Evolutionary conservation across 2,797 vertebrate genomes (phyloP).

Genomic region (Vespertilio murinus): DNA sequence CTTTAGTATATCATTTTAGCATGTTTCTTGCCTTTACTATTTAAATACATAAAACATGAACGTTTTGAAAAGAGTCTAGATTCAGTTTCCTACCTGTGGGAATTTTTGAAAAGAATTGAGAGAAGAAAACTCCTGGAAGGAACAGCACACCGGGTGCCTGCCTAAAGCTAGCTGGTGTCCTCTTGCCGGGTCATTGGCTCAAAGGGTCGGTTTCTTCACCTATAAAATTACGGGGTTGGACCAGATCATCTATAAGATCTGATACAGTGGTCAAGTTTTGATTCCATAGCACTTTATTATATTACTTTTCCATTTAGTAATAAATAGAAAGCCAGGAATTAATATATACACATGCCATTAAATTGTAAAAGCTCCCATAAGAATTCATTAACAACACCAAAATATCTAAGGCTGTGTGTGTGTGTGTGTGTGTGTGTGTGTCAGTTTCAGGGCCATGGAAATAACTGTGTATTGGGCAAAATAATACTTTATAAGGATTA

Average conservation of each 20-base stretch:
- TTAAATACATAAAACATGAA: constrained; percentile 43
- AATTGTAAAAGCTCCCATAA: not conserved
- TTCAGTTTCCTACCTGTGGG: not conserved
- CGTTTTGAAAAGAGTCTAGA: constrained; percentile 31
- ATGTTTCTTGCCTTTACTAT: constrained; percentile 39
- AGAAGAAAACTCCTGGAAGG: not conserved
- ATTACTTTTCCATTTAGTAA: not conserved
- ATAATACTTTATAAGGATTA: constrained; percentile 14
- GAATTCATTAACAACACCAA: not conserved
- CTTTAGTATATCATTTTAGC: constrained; percentile 30
- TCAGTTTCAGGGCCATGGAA: not conserved
- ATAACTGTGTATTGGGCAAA: not conserved
- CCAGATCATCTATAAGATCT: not conserved
- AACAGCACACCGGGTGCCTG: not conserved
- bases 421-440: not conserved
- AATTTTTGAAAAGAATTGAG: constrained; percentile 19
- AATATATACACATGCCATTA: not conserved
- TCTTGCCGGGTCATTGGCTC: not conserved
- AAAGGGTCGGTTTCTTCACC: not conserved
- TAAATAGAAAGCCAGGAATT: not conserved
- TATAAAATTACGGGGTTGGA: not conserved
- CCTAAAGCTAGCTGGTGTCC: not conserved
- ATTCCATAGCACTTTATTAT: not conserved
- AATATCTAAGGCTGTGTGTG: not conserved
- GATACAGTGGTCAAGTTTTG: not conserved